Base-by-base conservation (phyloP, 2,888 invertebrate genomes). In the Ophion ventricosus region DNA sequence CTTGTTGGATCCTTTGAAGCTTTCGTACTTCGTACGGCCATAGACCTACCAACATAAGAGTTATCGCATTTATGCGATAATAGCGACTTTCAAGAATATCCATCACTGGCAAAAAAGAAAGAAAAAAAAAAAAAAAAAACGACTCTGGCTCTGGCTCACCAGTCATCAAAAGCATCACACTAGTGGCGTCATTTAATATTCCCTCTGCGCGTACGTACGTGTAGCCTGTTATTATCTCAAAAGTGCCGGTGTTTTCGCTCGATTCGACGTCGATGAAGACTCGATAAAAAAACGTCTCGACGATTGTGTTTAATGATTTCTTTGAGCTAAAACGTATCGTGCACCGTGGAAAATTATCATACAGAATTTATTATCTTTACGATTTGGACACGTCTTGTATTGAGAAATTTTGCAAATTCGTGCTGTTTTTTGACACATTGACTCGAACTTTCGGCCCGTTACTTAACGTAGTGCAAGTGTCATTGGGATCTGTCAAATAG, bases 31-130 rank as follows among this genome's bases (percentile, higher is more conserved):
- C 54, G 20, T 78, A 82, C 1, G 73, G 82, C 82, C 77, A 82
- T 11, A 59, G 76, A 4, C 77, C 82, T n/a, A 78, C 14, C 20
- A 59, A 35, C 7, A 14, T 14, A 14, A 82, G 23, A 1, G 66
- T 49, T 17, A 5, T 73, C 23, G 8, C 77, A 40, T 78, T 82
- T 14, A 40, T 25, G 61, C 67, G 61, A 63, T 81, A 81, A 64
- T 63, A 72, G 1, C 73, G 77, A 73, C 61, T 82, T 20, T 73
- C 11, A 25, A 69, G 64, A 20, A 66, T 67, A 17, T 82, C 77
- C 82, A 82, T 82, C 11, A 54, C 57, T 54, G 76, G 20, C 8
- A 26, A 56, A 70, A 0, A 8, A 49, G 17, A n/a, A n/a, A n/a
- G n/a, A n/a, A n/a, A n/a, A n/a, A n/a, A n/a, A n/a, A n/a, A n/a